Base-by-base conservation (phyloP, 2,113 vertebrate species). In the Etheostoma cragini region DNA sequence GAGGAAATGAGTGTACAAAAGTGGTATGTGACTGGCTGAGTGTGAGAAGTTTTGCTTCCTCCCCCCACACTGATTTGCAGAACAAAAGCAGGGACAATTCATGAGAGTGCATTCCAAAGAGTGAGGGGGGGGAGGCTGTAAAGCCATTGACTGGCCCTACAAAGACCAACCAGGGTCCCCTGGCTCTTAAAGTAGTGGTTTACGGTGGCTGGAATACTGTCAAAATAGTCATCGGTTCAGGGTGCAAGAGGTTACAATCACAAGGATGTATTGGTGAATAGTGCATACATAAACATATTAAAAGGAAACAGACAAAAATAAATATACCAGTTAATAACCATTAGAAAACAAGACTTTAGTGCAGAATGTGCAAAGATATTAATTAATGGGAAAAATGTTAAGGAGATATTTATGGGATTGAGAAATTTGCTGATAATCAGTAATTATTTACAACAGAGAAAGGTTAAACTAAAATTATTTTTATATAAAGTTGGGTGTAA, bases 1-100 rank as follows among this genome's bases (percentile, higher is more conserved):
- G 19, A 47, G 45, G 45, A 38, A 13, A 8, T 1, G 4, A 2
- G 24, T 78, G 70, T 78, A 54, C 10, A 0, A 70, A 83, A 65
- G 52, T 65, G n/a, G 47, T 82, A 54, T 45, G 35, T 50, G 74
- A 78, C 78, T 64, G 63, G 26, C 54, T 56, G 72, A 64, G 78
- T 86, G 81, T 78, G 35, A 80, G 64, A 68, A 77, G 60, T 79
- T 61, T 42, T 58, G 71, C 54, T 64, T 85, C 87, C 87, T 68
- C 60, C 78, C 80, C 79, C 83, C 78, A 57, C 69, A 30, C 73
- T 79, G 35, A 85, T 89, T 87, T 84, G 58, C 84, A 89, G 47
- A 70, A 89, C 87, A 92, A 92, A 92, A 89, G 88, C 75, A 7
- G 45, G 71, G 42, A 83, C 68, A 72, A 80, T 81, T 84, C 76